These are phyloP conservation scores for Acanthoscelides obtectus DNA, from an alignment of 2,888 invertebrate genomes.

Conservation along the genomic window DNA sequence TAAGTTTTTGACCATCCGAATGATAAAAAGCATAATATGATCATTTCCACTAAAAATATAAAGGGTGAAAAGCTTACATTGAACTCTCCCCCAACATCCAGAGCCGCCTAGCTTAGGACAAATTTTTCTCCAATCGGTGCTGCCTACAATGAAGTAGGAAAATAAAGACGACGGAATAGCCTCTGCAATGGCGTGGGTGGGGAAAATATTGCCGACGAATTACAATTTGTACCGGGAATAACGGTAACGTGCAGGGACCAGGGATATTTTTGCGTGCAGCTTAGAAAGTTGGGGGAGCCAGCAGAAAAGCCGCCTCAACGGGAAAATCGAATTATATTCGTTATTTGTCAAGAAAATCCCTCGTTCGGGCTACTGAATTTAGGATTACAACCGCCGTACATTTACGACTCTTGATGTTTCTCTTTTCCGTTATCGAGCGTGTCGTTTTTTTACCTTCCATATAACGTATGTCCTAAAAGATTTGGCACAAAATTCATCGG, in stretches of 20 bases:
- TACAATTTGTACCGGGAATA: background rate
- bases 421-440: background rate
- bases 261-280: background rate
- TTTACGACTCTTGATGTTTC: background rate
- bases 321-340: background rate
- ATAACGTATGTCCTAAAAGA: too few relatives aligned
- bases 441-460: too few relatives aligned
- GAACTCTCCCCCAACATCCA: too few relatives aligned
- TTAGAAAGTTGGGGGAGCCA: background rate
- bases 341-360: background rate
- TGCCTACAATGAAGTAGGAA: background rate
- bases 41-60: too few relatives aligned
- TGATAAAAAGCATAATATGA: too few relatives aligned
- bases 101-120: too few relatives aligned
- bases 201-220: background rate
- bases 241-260: background rate
- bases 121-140: background rate
- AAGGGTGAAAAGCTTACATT: too few relatives aligned
- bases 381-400: background rate
- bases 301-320: background rate
- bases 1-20: too few relatives aligned
- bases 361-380: background rate
- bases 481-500: too few relatives aligned
- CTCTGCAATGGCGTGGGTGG: background rate
- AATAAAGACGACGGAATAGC: background rate